Conservation (phyloP, 2,888 invertebrate genomes). For the Dynastes hyllus region DNA sequence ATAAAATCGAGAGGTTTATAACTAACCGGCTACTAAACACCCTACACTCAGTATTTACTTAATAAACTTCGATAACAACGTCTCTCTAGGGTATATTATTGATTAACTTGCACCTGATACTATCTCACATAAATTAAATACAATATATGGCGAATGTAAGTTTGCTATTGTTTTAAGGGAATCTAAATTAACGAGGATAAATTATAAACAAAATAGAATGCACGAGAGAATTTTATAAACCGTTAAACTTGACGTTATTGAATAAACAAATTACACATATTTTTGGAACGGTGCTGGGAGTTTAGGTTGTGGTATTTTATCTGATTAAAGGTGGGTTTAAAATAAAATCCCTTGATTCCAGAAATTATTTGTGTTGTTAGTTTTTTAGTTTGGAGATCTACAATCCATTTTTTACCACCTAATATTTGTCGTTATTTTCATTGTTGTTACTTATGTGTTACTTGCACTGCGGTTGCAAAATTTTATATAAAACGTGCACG, state of each 20-base stretch:
- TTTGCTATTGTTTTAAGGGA: neutral
- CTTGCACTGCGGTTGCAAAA: no score
- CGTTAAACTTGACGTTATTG: neutral
- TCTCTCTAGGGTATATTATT: neutral
- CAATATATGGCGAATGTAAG: neutral
- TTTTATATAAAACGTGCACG: no score
- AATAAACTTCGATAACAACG: constrained; percentile 20
- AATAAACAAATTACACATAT: neutral
- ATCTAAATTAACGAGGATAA: neutral
- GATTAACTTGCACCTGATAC: neutral
- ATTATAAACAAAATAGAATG: neutral
- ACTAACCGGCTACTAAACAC: neutral
- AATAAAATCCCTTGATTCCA: no score
- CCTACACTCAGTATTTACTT: constrained; percentile 12
- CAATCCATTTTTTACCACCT: no score
- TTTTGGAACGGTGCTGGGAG: no score
- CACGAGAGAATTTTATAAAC: neutral
- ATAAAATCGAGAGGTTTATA: no score
- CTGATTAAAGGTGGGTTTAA: no score
- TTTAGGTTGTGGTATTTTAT: no score
- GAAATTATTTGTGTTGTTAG: no score
- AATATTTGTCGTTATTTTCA: no score
- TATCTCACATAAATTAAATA: constrained; percentile 27
- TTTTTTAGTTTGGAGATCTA: no score
- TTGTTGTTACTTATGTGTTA: no score